These are phyloP conservation scores for Ceyx margarethae DNA, from an alignment of 2,113 vertebrate species.

Conservation along the genomic window DNA sequence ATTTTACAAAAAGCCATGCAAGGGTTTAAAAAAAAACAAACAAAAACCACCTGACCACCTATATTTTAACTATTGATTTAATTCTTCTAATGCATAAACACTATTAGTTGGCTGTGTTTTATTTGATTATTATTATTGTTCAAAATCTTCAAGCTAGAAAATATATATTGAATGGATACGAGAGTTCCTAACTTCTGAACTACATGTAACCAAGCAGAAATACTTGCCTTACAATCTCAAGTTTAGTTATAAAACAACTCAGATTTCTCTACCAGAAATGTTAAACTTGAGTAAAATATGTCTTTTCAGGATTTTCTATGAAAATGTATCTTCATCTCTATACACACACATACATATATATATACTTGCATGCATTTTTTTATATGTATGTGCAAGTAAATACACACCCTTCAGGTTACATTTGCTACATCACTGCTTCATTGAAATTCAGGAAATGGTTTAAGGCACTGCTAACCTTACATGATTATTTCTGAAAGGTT, in stretches of 20 bases:
- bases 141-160: background rate
- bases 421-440: background rate
- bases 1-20: conserved; percentile 33
- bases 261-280: background rate
- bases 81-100: background rate
- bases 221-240: background rate
- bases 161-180: background rate
- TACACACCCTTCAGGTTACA: background rate
- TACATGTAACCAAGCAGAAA: background rate
- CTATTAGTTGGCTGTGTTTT: background rate
- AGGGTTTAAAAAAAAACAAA: background rate
- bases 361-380: accelerated
- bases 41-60: background rate
- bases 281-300: background rate
- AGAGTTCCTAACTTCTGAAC: background rate
- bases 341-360: background rate
- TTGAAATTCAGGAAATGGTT: conserved; percentile 21
- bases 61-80: background rate
- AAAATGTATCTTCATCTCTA: background rate
- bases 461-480: conserved; percentile 12
- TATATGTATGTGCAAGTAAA: background rate
- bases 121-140: background rate
- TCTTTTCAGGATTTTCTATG: background rate
- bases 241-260: background rate
- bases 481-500: conserved; percentile 28